These are phyloP conservation scores for Rhinolophus ferrumequinum DNA, from an alignment of 2,113 vertebrate genomes.

Conservation along the genomic window DNA sequence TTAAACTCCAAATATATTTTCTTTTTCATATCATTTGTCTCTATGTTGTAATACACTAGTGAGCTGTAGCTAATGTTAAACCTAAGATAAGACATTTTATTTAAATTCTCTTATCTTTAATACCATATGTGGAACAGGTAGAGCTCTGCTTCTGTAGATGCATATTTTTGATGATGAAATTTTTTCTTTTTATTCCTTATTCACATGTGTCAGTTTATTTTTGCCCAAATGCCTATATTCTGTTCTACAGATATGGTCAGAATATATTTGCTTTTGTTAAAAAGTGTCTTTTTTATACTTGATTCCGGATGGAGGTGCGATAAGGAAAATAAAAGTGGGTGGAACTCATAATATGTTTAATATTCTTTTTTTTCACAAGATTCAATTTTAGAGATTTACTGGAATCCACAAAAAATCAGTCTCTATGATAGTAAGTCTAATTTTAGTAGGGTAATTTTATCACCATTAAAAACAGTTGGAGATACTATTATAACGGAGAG, in stretches of 20 bases:
- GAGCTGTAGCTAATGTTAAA: neutral
- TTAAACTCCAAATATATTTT: neutral
- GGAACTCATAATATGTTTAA: neutral
- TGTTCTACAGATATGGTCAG: neutral
- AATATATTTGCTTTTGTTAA: neutral
- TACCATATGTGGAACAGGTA: neutral
- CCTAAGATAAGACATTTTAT: neutral
- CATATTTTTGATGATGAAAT: neutral
- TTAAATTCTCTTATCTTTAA: constrained; percentile 17
- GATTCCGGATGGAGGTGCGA: neutral
- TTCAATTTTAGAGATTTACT: neutral
- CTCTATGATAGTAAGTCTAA: neutral
- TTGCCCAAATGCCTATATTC: neutral
- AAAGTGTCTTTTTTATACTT: neutral
- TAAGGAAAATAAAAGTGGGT: neutral
- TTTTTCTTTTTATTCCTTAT: constrained; percentile 1
- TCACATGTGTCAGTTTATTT: neutral
- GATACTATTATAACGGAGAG: neutral
- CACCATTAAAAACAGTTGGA: neutral
- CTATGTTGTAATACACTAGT: neutral
- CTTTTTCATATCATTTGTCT: neutral
- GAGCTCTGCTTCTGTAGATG: neutral
- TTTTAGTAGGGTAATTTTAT: neutral
- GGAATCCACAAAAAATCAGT: neutral
- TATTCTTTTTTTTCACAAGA: neutral